Conservation (phyloP, 2,888 invertebrate genomes). For the Epinotia brunnichana region DNA sequence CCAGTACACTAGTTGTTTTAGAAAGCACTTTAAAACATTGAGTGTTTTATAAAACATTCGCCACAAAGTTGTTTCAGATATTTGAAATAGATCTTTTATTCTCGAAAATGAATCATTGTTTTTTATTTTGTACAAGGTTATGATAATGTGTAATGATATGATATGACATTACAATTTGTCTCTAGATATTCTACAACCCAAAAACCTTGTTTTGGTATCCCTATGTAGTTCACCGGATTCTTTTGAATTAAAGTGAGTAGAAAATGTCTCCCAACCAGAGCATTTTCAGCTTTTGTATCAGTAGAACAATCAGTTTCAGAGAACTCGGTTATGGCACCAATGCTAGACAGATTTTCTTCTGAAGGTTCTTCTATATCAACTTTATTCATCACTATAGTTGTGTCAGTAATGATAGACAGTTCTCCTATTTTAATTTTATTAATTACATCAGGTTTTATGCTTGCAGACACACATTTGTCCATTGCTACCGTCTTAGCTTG, state of each 20-base stretch:
- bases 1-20: conserved; percentile 17
- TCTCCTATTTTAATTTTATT: too few relatives aligned
- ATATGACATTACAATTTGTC: conserved; percentile 1
- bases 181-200: not conserved
- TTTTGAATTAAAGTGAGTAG: conserved; percentile 5
- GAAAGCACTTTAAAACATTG: not conserved
- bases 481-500: not conserved
- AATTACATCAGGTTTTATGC: not conserved
- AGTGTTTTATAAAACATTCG: conserved; percentile 5
- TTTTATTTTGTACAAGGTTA: conserved; percentile 19
- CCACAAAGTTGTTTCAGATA: conserved; percentile 19
- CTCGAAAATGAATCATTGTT: conserved; percentile 16
- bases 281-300: not conserved
- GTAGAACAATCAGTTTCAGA: too few relatives aligned
- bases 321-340: too few relatives aligned
- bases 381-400: not conserved
- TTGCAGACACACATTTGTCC: conserved; percentile 1
- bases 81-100: conserved; percentile 21
- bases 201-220: not conserved
- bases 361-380: not conserved
- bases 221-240: conserved; percentile 5
- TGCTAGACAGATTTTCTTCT: not conserved
- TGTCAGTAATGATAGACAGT: too few relatives aligned
- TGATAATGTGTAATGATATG: conserved; percentile 2
- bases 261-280: conserved; percentile 6